phyloP scores from a whole-genome alignment of 2,888 invertebrate genomes.

The Belgica antarctica region DNA sequence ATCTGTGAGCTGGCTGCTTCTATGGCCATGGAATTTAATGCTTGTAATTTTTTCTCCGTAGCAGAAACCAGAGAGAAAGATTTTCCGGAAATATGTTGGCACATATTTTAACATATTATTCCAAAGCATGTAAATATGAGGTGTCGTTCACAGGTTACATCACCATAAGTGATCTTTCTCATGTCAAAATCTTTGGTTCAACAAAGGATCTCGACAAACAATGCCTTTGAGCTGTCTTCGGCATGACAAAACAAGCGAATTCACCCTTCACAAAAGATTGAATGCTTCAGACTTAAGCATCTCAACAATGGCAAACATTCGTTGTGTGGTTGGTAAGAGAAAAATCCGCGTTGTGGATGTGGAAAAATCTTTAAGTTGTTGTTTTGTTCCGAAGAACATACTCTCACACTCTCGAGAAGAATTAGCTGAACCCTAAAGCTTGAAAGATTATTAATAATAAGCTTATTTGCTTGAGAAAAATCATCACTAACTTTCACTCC shows the following conservation, averaged over 20 bases:
- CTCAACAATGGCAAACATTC: too few species aligned
- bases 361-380: not conserved
- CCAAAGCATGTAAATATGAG: not conserved
- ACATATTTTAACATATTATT: conserved; percentile 6
- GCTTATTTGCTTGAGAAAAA: conserved; percentile 11
- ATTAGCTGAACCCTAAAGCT: conserved; percentile 14
- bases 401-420: not conserved
- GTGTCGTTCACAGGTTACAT: too few species aligned
- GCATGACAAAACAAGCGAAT: too few species aligned
- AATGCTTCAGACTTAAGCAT: not conserved
- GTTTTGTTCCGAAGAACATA: not conserved
- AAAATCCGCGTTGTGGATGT: not conserved
- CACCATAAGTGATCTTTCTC: too few species aligned
- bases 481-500: not conserved
- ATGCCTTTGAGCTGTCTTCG: too few species aligned
- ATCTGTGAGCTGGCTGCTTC: not conserved
- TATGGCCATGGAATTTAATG: not conserved
- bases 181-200: too few species aligned
- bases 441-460: conserved; percentile 30
- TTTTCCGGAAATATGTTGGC: not conserved
- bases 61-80: not conserved
- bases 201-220: too few species aligned
- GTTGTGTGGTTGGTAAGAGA: not conserved
- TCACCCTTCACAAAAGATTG: too few species aligned
- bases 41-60: not conserved